A percentile compares a stretch with the other conserved stretches of the same genome.
Evolutionary conservation across 2,797 vertebrate genomes (phyloP).

Genomic region (Carcharodon carcharias): DNA sequence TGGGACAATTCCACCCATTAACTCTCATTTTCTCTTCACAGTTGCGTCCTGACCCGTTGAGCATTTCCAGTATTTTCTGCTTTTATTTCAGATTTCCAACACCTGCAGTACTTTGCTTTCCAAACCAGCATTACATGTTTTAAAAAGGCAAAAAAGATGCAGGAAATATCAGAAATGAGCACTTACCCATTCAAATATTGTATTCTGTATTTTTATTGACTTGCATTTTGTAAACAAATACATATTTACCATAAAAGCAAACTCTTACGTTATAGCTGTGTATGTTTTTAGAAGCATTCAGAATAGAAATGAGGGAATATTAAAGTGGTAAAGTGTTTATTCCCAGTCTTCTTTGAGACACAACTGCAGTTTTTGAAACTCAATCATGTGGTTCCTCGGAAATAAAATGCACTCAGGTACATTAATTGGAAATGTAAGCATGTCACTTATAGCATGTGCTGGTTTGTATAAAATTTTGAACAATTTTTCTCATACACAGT

Average conservation of each 20-base stretch:
- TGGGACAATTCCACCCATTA: too few relatives aligned
- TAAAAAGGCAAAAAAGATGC: not conserved
- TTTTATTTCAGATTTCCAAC: not conserved
- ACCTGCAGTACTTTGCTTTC: not conserved
- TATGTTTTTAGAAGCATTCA: not conserved
- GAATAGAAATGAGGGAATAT: not conserved
- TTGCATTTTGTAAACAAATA: not conserved
- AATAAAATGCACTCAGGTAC: slow-evolving; percentile 1
- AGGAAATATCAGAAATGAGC: too few relatives aligned
- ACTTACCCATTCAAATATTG: not conserved
- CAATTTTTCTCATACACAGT: not conserved
- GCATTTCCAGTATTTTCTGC: not conserved
- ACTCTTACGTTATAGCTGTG: not conserved
- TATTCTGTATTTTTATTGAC: not conserved
- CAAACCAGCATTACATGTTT: not conserved
- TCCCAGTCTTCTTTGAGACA: not conserved
- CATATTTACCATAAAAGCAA: slow-evolving; percentile 9
- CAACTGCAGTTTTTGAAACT: not conserved
- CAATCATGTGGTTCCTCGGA: not conserved
- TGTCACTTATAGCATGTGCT: slow-evolving; percentile 1
- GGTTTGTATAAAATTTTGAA: not conserved
- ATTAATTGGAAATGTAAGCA: not conserved
- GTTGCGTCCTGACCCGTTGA: too few relatives aligned
- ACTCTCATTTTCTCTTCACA: too few relatives aligned
- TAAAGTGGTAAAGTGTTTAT: not conserved